A percentile compares a stretch with the other conserved stretches of the same genome.
Evolutionary conservation across 2,113 vertebrate species (phyloP).

Genomic region (Sorex fumeus): DNA sequence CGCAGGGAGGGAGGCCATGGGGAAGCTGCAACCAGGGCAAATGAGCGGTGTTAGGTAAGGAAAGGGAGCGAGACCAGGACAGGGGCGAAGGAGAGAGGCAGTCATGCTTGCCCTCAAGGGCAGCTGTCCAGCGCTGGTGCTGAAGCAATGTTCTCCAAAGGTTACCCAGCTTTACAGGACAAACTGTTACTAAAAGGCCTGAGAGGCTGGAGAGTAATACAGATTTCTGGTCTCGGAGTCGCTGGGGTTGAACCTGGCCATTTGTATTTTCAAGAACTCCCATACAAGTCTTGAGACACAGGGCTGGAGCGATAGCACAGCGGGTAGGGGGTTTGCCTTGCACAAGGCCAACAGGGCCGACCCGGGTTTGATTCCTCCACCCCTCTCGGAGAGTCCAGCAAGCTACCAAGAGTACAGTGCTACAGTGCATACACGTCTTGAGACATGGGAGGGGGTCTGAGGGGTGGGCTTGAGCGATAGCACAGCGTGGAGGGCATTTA

Average conservation of each 20-base stretch:
- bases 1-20: conserved; percentile 92
- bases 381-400: too few relatives aligned
- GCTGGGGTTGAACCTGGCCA: not conserved
- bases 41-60: not conserved
- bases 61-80: not conserved
- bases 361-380: too few relatives aligned
- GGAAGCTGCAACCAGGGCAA: conserved; percentile 89
- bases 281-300: too few relatives aligned
- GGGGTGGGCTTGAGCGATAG: too few relatives aligned
- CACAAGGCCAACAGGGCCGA: too few relatives aligned
- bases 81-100: not conserved
- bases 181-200: not conserved
- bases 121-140: not conserved
- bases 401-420: too few relatives aligned
- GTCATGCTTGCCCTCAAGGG: too few relatives aligned
- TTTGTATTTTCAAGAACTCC: not conserved
- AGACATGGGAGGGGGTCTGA: too few relatives aligned
- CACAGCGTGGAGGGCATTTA: too few relatives aligned
- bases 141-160: not conserved
- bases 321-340: too few relatives aligned
- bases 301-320: too few relatives aligned
- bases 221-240: not conserved
- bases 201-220: not conserved
- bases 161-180: not conserved
- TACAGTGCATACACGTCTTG: too few relatives aligned